Conservation (phyloP, 2,797 vertebrate species). For the Tenualosa ilisha region DNA sequence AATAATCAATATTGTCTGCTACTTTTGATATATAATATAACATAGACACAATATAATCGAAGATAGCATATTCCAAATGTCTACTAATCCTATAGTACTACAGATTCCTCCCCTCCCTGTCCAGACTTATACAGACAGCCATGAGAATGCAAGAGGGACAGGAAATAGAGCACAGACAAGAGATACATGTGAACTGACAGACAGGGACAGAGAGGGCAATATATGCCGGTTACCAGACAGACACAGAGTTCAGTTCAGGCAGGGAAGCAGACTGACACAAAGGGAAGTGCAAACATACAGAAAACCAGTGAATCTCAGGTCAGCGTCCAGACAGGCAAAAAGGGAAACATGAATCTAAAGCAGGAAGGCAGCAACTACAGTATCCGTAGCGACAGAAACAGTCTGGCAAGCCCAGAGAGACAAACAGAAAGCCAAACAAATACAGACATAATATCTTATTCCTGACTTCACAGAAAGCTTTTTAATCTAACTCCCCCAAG, state of each 20-base stretch:
- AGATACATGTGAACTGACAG: background rate
- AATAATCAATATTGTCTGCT: no score
- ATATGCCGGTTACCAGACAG: background rate
- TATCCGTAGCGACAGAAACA: background rate
- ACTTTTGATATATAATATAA: background rate
- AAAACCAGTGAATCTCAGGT: background rate
- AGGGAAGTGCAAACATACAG: background rate
- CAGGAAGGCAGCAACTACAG: background rate
- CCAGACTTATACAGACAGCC: background rate
- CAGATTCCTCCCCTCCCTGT: background rate
- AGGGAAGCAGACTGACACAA: background rate
- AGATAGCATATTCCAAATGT: background rate
- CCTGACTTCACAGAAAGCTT: background rate
- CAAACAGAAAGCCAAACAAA: background rate
- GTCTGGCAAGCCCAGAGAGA: background rate
- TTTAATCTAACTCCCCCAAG: background rate
- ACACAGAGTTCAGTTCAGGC: background rate
- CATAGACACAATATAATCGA: background rate
- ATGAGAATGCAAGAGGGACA: background rate
- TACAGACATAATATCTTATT: background rate
- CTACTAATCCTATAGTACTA: background rate
- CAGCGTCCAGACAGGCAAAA: background rate
- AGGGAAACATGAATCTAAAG: background rate
- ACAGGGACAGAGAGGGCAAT: background rate
- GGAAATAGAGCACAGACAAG: background rate